Conservation (phyloP, 2,113 vertebrate species). For the Xiphophorus maculatus region DNA sequence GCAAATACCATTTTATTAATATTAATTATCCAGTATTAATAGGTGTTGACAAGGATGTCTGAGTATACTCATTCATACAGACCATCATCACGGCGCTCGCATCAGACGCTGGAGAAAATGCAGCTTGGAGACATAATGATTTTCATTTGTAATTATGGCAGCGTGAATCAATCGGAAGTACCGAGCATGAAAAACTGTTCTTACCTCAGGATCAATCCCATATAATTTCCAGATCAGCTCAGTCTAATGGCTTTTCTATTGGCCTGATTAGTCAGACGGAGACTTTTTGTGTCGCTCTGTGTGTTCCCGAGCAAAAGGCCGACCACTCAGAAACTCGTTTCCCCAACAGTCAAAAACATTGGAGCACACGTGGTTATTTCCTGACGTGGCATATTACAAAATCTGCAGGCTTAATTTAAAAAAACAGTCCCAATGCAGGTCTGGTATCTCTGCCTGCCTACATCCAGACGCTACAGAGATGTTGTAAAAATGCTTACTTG, state of each 20-base stretch:
- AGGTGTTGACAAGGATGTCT: slow-evolving; percentile 1
- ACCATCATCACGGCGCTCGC: background rate
- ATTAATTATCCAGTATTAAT: slow-evolving; percentile 8
- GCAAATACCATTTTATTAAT: background rate
- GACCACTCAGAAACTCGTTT: slow-evolving; percentile 65
- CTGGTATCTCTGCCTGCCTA: slow-evolving; percentile 52
- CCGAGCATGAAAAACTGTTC: slow-evolving; percentile 73
- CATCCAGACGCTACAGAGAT: slow-evolving; percentile 65
- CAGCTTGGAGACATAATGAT: slow-evolving; percentile 73
- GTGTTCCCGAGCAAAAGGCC: slow-evolving; percentile 60
- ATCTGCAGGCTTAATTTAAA: slow-evolving; percentile 72
- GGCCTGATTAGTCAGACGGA: slow-evolving; percentile 60
- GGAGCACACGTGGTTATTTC: slow-evolving; percentile 74
- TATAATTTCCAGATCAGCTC: slow-evolving; percentile 80
- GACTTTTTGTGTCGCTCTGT: slow-evolving; percentile 66
- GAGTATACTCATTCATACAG: background rate
- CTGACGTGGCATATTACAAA: slow-evolving; percentile 68
- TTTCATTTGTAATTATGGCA: slow-evolving; percentile 77
- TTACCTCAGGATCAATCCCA: slow-evolving; percentile 76
- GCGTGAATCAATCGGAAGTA: slow-evolving; percentile 72
- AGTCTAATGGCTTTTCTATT: slow-evolving; percentile 79
- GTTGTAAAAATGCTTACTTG: slow-evolving; percentile 55
- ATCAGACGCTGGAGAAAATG: slow-evolving; percentile 63
- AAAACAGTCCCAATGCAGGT: slow-evolving; percentile 59
- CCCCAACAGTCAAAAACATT: slow-evolving; percentile 70